These are phyloP conservation scores for Egretta garzetta DNA, from an alignment of 2,113 vertebrate genomes.

Conservation along the genomic window DNA sequence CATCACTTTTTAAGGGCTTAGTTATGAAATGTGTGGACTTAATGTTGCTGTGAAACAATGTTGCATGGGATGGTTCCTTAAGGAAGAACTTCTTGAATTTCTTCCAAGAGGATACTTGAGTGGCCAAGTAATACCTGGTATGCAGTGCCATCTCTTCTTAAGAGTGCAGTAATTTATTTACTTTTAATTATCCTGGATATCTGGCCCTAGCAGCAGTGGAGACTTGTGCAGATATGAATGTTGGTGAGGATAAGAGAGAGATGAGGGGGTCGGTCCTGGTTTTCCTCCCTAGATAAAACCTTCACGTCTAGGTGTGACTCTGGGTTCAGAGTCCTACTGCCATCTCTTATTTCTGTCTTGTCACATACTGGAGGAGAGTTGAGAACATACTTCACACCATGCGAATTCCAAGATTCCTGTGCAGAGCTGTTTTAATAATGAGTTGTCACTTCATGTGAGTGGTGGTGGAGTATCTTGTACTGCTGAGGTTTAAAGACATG, in stretches of 20 bases:
- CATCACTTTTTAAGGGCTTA: background rate
- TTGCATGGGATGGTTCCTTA: background rate
- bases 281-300: background rate
- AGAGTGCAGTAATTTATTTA: background rate
- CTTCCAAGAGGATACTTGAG: background rate
- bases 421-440: background rate
- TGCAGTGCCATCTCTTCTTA: background rate
- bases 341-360: background rate
- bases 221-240: background rate
- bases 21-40: background rate
- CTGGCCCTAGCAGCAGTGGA: background rate
- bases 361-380: background rate
- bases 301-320: background rate
- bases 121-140: background rate
- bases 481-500: background rate
- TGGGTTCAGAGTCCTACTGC: background rate
- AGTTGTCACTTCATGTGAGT: background rate
- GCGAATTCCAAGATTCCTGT: background rate
- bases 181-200: background rate
- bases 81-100: background rate
- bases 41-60: background rate
- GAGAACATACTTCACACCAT: background rate
- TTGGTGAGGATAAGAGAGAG: background rate
- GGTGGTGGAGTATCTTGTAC: background rate
- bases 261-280: background rate